These are phyloP conservation scores for Entelurus aequoreus DNA, from an alignment of 2,113 vertebrate genomes.

Conservation along the genomic window DNA sequence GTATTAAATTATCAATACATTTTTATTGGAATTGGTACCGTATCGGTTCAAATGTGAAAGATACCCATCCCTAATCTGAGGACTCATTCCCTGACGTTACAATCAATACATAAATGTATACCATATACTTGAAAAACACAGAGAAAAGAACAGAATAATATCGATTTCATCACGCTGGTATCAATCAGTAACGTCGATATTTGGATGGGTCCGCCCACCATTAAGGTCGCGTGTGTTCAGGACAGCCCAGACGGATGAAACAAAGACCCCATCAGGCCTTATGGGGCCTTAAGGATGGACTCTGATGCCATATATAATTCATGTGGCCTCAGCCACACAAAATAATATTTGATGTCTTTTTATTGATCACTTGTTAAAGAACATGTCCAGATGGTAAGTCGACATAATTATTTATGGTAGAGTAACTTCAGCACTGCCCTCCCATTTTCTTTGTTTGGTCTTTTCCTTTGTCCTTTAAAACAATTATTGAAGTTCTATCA, in stretches of 20 bases:
- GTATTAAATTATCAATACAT: no score
- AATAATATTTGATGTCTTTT: neutral
- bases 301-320: neutral
- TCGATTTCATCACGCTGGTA: no score
- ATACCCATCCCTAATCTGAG: no score
- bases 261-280: slow-evolving; percentile 3
- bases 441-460: neutral
- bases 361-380: neutral
- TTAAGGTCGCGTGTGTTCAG: neutral
- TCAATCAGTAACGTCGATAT: no score
- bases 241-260: neutral
- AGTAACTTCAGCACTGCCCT: neutral
- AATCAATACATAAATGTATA: no score
- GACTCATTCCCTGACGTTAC: no score
- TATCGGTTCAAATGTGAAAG: no score
- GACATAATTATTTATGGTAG: neutral
- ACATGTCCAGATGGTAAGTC: neutral
- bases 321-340: neutral
- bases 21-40: no score
- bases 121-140: no score
- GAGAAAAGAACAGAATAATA: no score
- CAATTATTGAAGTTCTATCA: no score
- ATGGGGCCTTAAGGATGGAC: neutral
- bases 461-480: neutral
- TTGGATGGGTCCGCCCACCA: no score